Evolutionary conservation across 2,888 invertebrate genomes (phyloP).

Genomic region (Monopis laevigella): DNA sequence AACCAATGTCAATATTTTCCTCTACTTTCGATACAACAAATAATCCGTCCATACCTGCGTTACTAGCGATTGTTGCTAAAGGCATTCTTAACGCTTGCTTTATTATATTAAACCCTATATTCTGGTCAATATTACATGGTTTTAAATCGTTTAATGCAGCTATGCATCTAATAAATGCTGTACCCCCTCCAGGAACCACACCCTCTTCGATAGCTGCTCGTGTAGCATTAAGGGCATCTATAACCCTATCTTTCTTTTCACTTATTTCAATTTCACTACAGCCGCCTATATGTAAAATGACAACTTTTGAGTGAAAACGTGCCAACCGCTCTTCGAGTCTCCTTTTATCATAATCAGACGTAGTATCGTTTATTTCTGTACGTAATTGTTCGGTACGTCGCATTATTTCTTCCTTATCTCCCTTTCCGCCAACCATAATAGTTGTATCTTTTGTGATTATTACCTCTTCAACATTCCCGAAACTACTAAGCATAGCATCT

Average conservation of each 20-base stretch:
- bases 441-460: slow-evolving; percentile 94
- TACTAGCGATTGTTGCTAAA: slow-evolving; percentile 86
- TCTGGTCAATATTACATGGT: slow-evolving; percentile 79
- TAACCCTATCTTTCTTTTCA: slow-evolving; percentile 95
- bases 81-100: slow-evolving; percentile 87
- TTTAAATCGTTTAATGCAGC: slow-evolving; percentile 72
- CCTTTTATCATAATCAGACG: slow-evolving; percentile 90
- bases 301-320: slow-evolving; percentile 83
- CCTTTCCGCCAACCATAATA: slow-evolving; percentile 73
- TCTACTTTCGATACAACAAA: slow-evolving; percentile 91
- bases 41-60: slow-evolving; percentile 91
- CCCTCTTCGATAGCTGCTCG: slow-evolving; percentile 95
- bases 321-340: slow-evolving; percentile 90
- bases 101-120: slow-evolving; percentile 81
- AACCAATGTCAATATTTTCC: slow-evolving; percentile 78
- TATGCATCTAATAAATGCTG: slow-evolving; percentile 86
- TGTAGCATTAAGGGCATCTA: slow-evolving; percentile 94
- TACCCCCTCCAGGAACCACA: slow-evolving; percentile 94
- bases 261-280: slow-evolving; percentile 91
- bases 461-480: slow-evolving; percentile 88
- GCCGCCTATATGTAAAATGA: slow-evolving; percentile 83
- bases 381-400: slow-evolving; percentile 81
- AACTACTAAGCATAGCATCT: slow-evolving; percentile 80
- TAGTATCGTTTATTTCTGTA: slow-evolving; percentile 82
- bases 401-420: slow-evolving; percentile 78